Evolutionary conservation across 2,113 vertebrate species (phyloP).

Genomic region (Anolis carolinensis): DNA sequence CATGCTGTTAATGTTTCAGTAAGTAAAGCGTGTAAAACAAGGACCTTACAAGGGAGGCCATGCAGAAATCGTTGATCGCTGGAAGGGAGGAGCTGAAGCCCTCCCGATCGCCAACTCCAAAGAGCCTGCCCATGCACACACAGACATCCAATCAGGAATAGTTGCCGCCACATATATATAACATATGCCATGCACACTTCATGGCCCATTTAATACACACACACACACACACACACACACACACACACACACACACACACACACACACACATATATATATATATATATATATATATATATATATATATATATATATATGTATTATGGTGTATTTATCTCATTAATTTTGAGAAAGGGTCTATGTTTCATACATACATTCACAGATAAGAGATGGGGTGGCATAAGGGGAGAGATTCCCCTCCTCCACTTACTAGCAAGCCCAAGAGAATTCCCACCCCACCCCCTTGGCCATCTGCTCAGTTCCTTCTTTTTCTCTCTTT

Average conservation of each 20-base stretch:
- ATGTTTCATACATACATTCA: background rate
- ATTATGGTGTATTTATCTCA: too few species aligned
- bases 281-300: too few species aligned
- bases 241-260: background rate
- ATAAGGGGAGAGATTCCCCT: too few species aligned
- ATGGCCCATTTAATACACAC: background rate
- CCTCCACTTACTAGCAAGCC: background rate
- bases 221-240: background rate
- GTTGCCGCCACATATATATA: background rate
- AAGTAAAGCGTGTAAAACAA: slow-evolving; percentile 11
- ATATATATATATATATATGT: too few species aligned
- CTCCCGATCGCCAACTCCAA: background rate
- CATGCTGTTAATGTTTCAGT: background rate
- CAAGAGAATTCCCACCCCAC: background rate
- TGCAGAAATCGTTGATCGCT: background rate
- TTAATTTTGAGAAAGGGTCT: background rate
- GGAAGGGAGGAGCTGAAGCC: background rate
- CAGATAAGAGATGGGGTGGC: background rate
- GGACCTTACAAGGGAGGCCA: slow-evolving; percentile 7
- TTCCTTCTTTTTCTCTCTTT: background rate
- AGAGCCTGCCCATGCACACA: background rate
- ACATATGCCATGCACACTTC: background rate
- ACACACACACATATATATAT: too few species aligned
- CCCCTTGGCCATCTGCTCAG: background rate
- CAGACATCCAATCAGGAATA: background rate